These are phyloP conservation scores for Proales similis DNA, from an alignment of 1,140 invertebrate genomes.

Conservation along the genomic window DNA sequence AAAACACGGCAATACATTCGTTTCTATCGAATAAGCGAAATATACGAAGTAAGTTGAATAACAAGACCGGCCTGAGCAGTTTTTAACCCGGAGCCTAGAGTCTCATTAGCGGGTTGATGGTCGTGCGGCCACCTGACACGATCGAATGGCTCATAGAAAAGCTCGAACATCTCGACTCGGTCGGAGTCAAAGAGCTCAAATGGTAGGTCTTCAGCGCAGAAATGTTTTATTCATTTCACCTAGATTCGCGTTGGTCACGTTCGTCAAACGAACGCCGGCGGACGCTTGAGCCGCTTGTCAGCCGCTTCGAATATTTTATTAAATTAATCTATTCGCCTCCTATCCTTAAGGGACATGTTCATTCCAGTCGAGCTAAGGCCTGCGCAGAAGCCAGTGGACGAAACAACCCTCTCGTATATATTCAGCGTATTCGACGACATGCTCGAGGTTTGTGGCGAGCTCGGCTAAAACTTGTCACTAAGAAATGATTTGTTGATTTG, in stretches of 20 bases:
- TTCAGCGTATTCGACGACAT: conserved; percentile 33
- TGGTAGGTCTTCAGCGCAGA: too few relatives aligned
- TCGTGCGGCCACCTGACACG: conserved; percentile 19
- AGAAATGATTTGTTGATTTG: conserved; percentile 4
- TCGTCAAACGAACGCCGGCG: too few relatives aligned
- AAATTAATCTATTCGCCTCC: too few relatives aligned
- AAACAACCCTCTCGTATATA: conserved; percentile 31
- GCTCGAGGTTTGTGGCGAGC: conserved; percentile 3
- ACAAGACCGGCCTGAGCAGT: neutral
- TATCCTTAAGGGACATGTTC: conserved; percentile 52
- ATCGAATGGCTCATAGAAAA: conserved; percentile 30
- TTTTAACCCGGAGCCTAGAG: neutral
- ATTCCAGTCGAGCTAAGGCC: conserved; percentile 47
- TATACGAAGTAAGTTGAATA: conserved; percentile 25
- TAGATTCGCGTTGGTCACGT: too few relatives aligned
- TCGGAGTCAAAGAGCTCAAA: conserved; percentile 22
- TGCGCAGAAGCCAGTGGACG: conserved; percentile 21
- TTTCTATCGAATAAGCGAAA: conserved; percentile 32
- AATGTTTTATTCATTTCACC: too few relatives aligned
- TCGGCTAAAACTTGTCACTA: neutral
- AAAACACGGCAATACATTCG: conserved; percentile 35
- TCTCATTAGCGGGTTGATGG: conserved; percentile 23
- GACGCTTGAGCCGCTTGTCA: too few relatives aligned
- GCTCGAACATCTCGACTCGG: conserved; percentile 8
- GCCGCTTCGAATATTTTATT: too few relatives aligned